A percentile compares a stretch with the other conserved stretches of the same genome.
These are phyloP conservation scores for Hozukius guyotensis DNA, from an alignment of 2,797 vertebrate species.

Conservation along the genomic window DNA sequence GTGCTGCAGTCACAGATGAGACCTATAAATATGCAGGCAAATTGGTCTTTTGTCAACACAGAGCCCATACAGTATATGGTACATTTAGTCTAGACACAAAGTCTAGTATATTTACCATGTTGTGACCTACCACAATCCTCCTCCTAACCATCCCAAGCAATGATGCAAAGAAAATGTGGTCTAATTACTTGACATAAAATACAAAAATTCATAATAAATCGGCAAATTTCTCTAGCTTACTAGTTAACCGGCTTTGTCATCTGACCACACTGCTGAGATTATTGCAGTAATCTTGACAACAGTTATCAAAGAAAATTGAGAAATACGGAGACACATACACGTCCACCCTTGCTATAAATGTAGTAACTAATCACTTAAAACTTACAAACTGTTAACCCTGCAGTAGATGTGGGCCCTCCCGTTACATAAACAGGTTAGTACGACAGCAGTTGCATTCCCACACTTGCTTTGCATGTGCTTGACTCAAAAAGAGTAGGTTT, in stretches of 20 bases:
- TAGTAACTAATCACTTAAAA: too few species aligned
- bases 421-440: not conserved
- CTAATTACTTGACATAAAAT: not conserved
- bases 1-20: conserved; percentile 9
- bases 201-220: not conserved
- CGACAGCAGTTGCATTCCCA: not conserved
- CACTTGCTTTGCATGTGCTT: conserved; percentile 9
- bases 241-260: not conserved
- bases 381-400: not conserved
- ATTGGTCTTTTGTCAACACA: conserved; percentile 27
- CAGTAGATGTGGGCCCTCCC: not conserved
- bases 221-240: not conserved
- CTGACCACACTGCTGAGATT: not conserved
- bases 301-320: not conserved
- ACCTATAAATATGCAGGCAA: conserved; percentile 13
- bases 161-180: not conserved
- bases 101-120: not conserved
- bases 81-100: not conserved
- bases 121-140: not conserved
- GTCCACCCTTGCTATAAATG: not conserved
- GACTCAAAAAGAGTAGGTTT: conserved; percentile 15
- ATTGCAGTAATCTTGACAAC: not conserved
- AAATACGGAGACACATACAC: not conserved
- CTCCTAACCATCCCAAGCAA: not conserved
- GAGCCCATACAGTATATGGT: not conserved